These are phyloP conservation scores for Lacanobia oleracea DNA, from an alignment of 2,888 invertebrate species.

Conservation along the genomic window DNA sequence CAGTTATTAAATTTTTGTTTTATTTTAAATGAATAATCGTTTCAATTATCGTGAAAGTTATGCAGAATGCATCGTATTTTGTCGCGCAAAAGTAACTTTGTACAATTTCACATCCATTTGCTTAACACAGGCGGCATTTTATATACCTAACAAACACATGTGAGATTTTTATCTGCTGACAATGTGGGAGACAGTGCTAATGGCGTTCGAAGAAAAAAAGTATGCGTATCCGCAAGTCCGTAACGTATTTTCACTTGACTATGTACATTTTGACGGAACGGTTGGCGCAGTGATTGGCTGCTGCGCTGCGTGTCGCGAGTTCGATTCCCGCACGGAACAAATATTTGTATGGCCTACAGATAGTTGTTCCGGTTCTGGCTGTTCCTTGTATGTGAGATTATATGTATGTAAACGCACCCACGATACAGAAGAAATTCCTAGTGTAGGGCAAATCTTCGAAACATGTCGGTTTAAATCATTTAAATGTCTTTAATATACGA, in stretches of 20 bases:
- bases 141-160: background rate
- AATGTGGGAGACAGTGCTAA: background rate
- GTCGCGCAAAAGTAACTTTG: slow-evolving; percentile 29
- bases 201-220: slow-evolving; percentile 1
- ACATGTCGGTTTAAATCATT: no score
- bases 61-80: background rate
- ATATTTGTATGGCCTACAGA: no score
- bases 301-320: no score
- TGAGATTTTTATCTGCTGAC: slow-evolving; percentile 12
- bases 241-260: background rate
- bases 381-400: no score
- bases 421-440: no score
- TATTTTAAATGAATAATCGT: background rate
- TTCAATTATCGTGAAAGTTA: slow-evolving; percentile 36
- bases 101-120: slow-evolving; percentile 13
- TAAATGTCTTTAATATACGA: no score
- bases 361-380: no score
- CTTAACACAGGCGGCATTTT: background rate
- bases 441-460: no score
- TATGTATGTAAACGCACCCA: no score
- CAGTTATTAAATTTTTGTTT: background rate
- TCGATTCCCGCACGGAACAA: no score
- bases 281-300: no score
- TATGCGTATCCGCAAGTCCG: background rate
- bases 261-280: no score